Base-by-base conservation (phyloP, 2,797 vertebrate species). In the Esox masquinongy region DNA sequence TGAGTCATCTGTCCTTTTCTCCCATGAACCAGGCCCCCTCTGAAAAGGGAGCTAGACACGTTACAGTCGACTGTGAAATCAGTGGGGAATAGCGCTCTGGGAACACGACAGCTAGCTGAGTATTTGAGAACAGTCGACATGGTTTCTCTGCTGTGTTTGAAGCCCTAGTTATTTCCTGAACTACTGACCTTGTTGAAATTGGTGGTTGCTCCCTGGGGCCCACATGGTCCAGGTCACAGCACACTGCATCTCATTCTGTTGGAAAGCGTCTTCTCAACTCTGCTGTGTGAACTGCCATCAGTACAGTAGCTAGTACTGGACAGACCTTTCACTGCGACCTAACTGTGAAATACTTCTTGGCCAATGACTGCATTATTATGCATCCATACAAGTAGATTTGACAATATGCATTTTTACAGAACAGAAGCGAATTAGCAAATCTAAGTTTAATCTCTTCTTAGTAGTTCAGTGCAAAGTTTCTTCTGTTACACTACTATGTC, bases 111-210 rank as follows among this genome's bases (percentile, higher is more conserved):
- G 77, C 78, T 75, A 74, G 70, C 79, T 79, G 83, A 82, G 79
- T 83, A 80, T 82, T 82, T 75, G 79, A 74, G 87, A 87, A 83
- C 79, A 79, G 79, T 77, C 67, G 53, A 77, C 81, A 80, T 75
- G 68, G 67, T 82, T 84, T 81, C 84, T 74, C 50, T 74, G 72
- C 78, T 34, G 43, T 82, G 81, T 75, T 80, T 74, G 79, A 83
- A 67, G 69, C 78, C 81, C 77, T 79, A 82, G 79, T 88, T 88
- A 84, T 91, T 89, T 89, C 84, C 88, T 88, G 88, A 87, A 91
- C 85, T 79, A 80, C 78, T 92, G 91, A 93, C 93, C 91, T 93
- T 90, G 90, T 83, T 82, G 84, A 93, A 93, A 92, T 93, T 92
- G 90, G 82, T 68, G 80, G 87, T 86, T 79, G 82, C 82, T 82